Evolutionary conservation across 2,797 vertebrate species (phyloP).

Genomic region (Pangasius sanitwongsei): DNA sequence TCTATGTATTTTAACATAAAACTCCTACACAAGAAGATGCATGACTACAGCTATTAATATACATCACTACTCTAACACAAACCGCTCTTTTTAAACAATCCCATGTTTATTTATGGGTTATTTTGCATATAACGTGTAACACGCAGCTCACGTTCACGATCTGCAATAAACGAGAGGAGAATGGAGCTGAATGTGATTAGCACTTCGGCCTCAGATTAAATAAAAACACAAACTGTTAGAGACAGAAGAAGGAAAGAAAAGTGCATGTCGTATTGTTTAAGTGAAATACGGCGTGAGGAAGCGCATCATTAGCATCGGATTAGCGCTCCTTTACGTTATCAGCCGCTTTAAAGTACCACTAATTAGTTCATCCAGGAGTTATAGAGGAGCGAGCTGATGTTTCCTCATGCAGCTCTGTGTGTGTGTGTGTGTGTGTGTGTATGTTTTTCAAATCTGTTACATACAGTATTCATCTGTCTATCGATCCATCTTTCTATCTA

Average conservation of each 20-base stretch:
- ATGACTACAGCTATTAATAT: no score
- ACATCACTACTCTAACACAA: no score
- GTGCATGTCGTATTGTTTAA: neutral
- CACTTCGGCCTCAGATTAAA: neutral
- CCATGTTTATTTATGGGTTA: no score
- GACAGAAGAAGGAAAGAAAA: neutral
- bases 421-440: no score
- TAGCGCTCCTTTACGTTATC: constrained; percentile 55
- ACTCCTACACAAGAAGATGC: no score
- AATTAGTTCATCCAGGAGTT: constrained; percentile 55
- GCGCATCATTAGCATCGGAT: constrained; percentile 53
- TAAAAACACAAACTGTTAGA: neutral
- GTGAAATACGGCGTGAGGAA: constrained; percentile 35
- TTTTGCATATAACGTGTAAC: neutral
- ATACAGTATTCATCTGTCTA: no score
- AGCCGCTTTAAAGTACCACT: constrained; percentile 47
- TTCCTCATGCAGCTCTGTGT: neutral
- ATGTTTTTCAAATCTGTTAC: no score
- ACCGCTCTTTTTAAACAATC: no score
- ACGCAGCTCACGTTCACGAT: no score
- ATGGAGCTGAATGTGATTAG: no score
- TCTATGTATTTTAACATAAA: no score
- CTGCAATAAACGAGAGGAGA: no score
- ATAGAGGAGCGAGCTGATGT: constrained; percentile 32
- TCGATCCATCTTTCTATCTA: neutral